phyloP scores from a whole-genome alignment of 2,797 vertebrate genomes.

The Merluccius polli region DNA sequence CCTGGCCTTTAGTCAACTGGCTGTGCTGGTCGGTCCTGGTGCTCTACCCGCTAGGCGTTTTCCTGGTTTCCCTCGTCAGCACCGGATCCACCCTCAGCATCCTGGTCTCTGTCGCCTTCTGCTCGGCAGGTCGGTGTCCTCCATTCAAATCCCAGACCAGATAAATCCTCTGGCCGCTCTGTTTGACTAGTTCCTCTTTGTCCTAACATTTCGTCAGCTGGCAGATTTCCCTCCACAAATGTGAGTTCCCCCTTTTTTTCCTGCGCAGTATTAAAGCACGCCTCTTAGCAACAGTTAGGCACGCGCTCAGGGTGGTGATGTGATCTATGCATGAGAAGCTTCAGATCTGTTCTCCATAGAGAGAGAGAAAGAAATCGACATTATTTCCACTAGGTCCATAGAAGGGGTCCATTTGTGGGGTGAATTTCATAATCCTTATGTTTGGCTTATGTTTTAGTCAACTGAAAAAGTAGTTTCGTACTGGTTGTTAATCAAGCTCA shows the following conservation, averaged over 20 bases:
- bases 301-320: background rate
- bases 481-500: too few species aligned
- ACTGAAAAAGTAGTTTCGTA: too few species aligned
- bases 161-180: conserved; percentile 8
- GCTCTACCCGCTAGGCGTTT: conserved; percentile 82
- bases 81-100: conserved; percentile 82
- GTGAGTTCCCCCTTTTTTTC: conserved; percentile 22
- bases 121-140: conserved; percentile 80
- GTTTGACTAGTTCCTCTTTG: conserved; percentile 34
- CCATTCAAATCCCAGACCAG: background rate
- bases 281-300: conserved; percentile 22
- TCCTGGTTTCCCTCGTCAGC: conserved; percentile 76
- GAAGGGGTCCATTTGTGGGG: too few species aligned
- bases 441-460: too few species aligned
- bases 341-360: background rate
- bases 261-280: conserved; percentile 35
- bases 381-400: too few species aligned
- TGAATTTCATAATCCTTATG: too few species aligned
- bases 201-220: conserved; percentile 48
- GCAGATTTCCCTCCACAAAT: conserved; percentile 55
- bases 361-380: too few species aligned
- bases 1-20: conserved; percentile 88
- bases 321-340: background rate
- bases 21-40: conserved; percentile 85
- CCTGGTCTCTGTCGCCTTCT: conserved; percentile 72